Evolutionary conservation across 2,113 vertebrate genomes (phyloP), one percentile per base, ranked within the genome.

Genomic region (Campylomormyrus numenius): DNA sequence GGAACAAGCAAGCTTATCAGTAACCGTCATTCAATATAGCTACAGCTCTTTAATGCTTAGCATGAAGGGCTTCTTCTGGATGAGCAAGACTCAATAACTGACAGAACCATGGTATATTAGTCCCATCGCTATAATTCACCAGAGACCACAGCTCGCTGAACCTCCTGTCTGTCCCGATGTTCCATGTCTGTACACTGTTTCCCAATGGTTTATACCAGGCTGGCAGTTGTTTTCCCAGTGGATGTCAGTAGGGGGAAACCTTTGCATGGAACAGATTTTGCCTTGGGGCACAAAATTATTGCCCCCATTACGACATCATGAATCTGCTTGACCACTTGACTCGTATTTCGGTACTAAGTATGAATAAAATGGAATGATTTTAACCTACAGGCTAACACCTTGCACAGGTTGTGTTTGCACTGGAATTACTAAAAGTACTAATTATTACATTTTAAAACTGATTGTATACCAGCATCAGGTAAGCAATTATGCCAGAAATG

Each of bases 171-270:
- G 35, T 80, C 35, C 17, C 19, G 5, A 35, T 80, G 5, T 7
- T 80, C 31, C 15, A 19, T 39, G 0, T 89, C 39, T 31, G 8
- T 80, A 13, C 45, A 13, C 21, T 15, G 11, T 74, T 48, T 50
- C 15, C 46, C 62, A 77, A 8, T 49, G 66, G 7, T 9, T 17
- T 80, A 3, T 53, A 27, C 7, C 9, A 10, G 70, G 50, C 21
- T 17, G 6, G 74, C 13, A 10, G 35, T 11, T 89, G 74, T 19
- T 49, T 21, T 15, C 6, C 46, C 15, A 27, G 19, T 27, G 45
- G 19, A 24, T 48, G 50, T 27, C 89, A 88, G 66, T 70, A 90
- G 89, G 89, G 89, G 89, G 89, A 86, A 90, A 86, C 85, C 58
- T 66, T 77, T 62, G 85, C 85, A 88, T 66, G 84, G 53, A 35